These are phyloP conservation scores for Leucosticte australis DNA, from an alignment of 2,113 vertebrate genomes.

Conservation along the genomic window DNA sequence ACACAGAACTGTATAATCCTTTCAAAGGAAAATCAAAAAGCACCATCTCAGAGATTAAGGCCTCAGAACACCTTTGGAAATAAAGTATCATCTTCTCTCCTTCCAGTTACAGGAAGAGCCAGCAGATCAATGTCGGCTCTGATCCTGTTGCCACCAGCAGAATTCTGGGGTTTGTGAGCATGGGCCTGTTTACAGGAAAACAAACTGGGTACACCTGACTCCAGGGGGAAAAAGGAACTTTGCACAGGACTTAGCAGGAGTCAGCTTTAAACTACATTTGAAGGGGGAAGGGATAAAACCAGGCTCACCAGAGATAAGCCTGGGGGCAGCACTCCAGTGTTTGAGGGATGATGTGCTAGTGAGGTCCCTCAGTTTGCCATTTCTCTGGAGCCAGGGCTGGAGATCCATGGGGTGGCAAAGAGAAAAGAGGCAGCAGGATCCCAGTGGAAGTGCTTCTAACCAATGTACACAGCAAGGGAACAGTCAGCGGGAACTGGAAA, in stretches of 20 bases:
- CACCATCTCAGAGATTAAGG: neutral
- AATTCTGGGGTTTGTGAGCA: neutral
- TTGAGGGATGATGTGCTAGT: neutral
- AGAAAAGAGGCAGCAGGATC: neutral
- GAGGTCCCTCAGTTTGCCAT: too few species aligned
- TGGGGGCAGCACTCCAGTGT: neutral
- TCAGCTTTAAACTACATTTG: neutral
- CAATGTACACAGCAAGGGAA: neutral
- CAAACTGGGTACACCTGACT: neutral
- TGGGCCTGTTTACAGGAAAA: neutral
- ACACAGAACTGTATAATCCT: neutral
- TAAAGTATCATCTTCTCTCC: neutral
- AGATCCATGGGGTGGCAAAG: fast-evolving
- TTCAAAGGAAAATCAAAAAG: neutral
- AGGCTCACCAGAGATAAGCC: neutral
- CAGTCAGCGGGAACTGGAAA: neutral
- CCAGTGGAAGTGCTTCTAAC: neutral
- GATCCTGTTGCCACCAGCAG: neutral
- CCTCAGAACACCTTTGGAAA: neutral
- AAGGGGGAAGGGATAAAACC: neutral
- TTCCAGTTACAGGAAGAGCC: neutral
- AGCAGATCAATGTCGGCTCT: neutral
- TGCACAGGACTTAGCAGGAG: neutral
- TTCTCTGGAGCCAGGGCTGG: neutral
- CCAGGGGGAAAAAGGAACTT: neutral